Evolutionary conservation across 2,113 vertebrate genomes (phyloP).

Genomic region (Himantopus leucocephalus): DNA sequence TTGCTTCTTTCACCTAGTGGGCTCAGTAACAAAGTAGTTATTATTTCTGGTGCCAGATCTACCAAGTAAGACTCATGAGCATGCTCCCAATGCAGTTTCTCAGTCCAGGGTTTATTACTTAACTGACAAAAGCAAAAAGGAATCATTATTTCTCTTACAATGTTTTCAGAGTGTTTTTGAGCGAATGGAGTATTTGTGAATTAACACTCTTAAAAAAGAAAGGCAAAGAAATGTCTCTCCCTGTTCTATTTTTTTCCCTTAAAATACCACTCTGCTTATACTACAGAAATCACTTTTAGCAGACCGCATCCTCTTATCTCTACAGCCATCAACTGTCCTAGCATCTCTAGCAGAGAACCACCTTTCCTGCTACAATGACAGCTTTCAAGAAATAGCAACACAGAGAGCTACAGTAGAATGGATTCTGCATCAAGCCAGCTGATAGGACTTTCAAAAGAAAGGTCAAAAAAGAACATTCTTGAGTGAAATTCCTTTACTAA

Average conservation of each 20-base stretch:
- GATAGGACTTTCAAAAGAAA: neutral
- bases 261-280: neutral
- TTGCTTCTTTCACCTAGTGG: neutral
- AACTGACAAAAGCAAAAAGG: neutral
- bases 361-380: neutral
- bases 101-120: neutral
- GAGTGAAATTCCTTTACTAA: neutral
- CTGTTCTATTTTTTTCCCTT: neutral
- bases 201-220: neutral
- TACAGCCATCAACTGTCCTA: neutral
- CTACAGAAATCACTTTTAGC: neutral
- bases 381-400: neutral
- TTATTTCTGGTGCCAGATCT: neutral
- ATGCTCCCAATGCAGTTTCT: neutral
- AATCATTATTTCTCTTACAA: neutral
- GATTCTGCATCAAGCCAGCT: neutral
- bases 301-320: neutral
- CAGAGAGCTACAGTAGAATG: neutral
- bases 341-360: neutral
- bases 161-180: neutral
- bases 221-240: neutral
- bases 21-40: neutral
- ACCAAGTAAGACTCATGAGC: neutral
- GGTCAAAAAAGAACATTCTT: neutral
- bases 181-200: neutral